Evolutionary conservation across 2,797 vertebrate species (phyloP).

Genomic region (Coranthus polyacanthus): DNA sequence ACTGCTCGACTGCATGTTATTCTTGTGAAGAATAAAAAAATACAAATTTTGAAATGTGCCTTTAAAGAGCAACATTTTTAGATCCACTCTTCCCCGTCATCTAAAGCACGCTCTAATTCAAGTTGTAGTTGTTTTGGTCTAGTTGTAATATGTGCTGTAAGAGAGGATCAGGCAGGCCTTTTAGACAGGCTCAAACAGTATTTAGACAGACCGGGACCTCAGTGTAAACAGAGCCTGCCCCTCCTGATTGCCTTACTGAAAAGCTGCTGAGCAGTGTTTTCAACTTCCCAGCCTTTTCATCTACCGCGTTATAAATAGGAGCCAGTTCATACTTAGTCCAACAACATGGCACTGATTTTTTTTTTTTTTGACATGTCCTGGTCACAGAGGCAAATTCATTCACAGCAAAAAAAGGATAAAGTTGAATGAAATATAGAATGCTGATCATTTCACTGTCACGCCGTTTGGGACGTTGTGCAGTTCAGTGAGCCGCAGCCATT

Average conservation of each 20-base stretch:
- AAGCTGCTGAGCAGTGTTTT: constrained; percentile 18
- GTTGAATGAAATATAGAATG: background rate
- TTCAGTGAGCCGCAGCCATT: constrained; percentile 2
- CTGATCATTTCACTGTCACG: background rate
- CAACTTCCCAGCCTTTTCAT: constrained; percentile 1
- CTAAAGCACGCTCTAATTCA: background rate
- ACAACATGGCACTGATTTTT: background rate
- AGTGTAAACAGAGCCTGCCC: constrained; percentile 44
- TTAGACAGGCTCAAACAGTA: constrained; percentile 4
- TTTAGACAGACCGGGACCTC: constrained; percentile 36
- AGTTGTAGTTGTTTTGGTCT: background rate
- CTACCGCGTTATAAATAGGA: background rate
- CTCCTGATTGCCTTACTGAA: constrained; percentile 33
- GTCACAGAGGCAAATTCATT: background rate
- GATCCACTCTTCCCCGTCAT: too few relatives aligned
- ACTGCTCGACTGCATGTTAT: too few relatives aligned
- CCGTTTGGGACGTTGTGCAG: background rate
- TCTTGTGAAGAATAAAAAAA: too few relatives aligned
- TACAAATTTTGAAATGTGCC: too few relatives aligned
- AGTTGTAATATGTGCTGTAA: background rate
- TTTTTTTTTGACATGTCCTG: background rate
- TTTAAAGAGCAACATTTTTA: too few relatives aligned
- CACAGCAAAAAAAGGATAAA: background rate
- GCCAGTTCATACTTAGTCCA: background rate
- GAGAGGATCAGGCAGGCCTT: background rate